Evolutionary conservation across 2,113 vertebrate genomes (phyloP), one percentile per base, ranked within the genome.

Genomic region (Athene noctua): DNA sequence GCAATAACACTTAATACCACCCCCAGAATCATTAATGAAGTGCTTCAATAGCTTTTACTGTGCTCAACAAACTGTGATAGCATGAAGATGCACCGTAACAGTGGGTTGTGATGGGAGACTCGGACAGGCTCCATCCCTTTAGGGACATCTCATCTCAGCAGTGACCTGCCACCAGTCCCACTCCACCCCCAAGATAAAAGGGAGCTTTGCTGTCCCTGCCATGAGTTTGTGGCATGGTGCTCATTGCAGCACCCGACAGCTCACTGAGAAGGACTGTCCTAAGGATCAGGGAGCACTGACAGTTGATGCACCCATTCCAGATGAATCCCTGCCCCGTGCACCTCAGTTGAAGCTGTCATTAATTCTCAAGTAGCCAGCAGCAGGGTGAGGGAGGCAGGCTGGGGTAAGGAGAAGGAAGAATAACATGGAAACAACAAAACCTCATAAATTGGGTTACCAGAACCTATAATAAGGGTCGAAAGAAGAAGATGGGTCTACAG

Each of bases 1-100:
- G 97, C 95, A 96, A 22, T 96, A 96, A 95, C 14, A 38, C 73
- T 89, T 91, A 94, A 92, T 77, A 77, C 86, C 95, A 68, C 22
- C 58, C 86, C 91, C 92, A 34, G 97, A 91, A 97, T 96, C 5
- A 6, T 91, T 97, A 98, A 97, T 18, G 0, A 97, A 96, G 92
- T 49, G 92, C 94, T 97, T 94, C 94, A 74, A 73, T 83, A 90
- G 96, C 92, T 94, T 95, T 94, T 73, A 80, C 97, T 93, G 89
- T 67, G 82, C 86, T 96, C 96, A 88, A 6, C 86, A 91, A 94
- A 91, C 42, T 42, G 84, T 55, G 93, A 80, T 11, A 44, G 34
- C 9, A 20, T 1, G 22, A 46, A 67, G 72, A 78, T 26, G 71
- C 73, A 44, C 49, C 9, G 3, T 13, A 87, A 42, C 87, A 75